Evolutionary conservation across 2,797 vertebrate genomes (phyloP), one percentile per base, ranked within the genome.

Genomic region (Crenuchus spilurus): DNA sequence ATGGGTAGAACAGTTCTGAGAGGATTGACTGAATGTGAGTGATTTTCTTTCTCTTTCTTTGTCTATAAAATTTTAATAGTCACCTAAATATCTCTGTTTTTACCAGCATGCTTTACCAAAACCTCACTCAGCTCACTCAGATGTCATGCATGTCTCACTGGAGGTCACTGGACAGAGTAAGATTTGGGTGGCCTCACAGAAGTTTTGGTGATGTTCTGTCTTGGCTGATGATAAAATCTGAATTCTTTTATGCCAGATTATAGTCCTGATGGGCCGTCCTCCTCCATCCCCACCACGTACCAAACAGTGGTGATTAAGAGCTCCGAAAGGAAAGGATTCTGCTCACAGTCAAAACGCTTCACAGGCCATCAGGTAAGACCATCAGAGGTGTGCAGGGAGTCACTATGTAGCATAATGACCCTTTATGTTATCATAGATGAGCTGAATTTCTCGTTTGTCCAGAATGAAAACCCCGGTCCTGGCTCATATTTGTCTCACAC

Each of bases 391-490:
- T n/a, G n/a, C n/a, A n/a, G n/a, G n/a, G n/a, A n/a, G n/a, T n/a
- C n/a, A n/a, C n/a, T n/a, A n/a, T n/a, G n/a, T n/a, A n/a, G n/a
- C n/a, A n/a, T n/a, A n/a, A n/a, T n/a, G n/a, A n/a, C n/a, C n/a
- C n/a, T n/a, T n/a, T n/a, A n/a, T n/a, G n/a, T n/a, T n/a, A n/a
- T n/a, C n/a, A n/a, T n/a, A n/a, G n/a, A n/a, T n/a, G n/a, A n/a
- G 2, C 0, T 22, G 31, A 13, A 6, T n/a, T 16, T 18, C 9
- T 18, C 52, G 2, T 57, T 70, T 82, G 70, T 82, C 75, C 80
- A 95, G 95, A 91, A 85, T 83, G 88, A 90, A 66, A 87, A 79
- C 37, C 93, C 93, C 16, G 93, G 93, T 4, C 94, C 94, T 0
- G 93, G 91, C 51, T 89, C 86, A 26, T 94, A 92, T 37, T 70